A percentile compares a stretch with the other conserved stretches of the same genome.
Evolutionary conservation across 2,113 vertebrate genomes (phyloP).

Genomic region (Solea solea): DNA sequence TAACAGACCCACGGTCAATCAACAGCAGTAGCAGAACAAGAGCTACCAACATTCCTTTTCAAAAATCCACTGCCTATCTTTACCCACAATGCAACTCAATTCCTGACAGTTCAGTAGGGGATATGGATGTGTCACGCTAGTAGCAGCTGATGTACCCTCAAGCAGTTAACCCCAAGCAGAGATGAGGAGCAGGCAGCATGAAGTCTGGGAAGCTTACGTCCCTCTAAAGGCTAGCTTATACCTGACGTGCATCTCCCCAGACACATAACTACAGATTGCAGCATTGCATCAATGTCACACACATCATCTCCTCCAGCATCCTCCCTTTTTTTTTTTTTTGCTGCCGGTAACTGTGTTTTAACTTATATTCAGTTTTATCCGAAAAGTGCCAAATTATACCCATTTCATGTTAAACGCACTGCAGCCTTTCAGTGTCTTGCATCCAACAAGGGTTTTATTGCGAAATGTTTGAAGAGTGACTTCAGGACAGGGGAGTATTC

Average conservation of each 20-base stretch:
- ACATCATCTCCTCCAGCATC: not conserved
- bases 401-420: no score
- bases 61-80: not conserved
- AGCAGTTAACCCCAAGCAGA: not conserved
- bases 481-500: no score
- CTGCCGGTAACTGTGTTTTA: not conserved
- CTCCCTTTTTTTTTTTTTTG: not conserved
- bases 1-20: not conserved
- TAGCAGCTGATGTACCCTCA: not conserved
- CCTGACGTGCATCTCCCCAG: no score
- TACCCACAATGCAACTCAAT: not conserved
- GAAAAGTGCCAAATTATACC: no score
- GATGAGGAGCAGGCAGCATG: not conserved
- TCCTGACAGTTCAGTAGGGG: not conserved
- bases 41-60: not conserved
- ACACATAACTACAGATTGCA: not conserved
- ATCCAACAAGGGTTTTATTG: no score
- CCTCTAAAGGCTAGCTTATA: not conserved
- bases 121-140: not conserved
- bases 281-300: not conserved
- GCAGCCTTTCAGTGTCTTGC: no score
- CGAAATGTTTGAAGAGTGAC: no score
- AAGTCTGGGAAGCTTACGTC: not conserved
- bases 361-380: not conserved
- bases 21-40: not conserved